Evolutionary conservation across 2,113 vertebrate genomes (phyloP).

Genomic region (Phrynosoma blainvillii): DNA sequence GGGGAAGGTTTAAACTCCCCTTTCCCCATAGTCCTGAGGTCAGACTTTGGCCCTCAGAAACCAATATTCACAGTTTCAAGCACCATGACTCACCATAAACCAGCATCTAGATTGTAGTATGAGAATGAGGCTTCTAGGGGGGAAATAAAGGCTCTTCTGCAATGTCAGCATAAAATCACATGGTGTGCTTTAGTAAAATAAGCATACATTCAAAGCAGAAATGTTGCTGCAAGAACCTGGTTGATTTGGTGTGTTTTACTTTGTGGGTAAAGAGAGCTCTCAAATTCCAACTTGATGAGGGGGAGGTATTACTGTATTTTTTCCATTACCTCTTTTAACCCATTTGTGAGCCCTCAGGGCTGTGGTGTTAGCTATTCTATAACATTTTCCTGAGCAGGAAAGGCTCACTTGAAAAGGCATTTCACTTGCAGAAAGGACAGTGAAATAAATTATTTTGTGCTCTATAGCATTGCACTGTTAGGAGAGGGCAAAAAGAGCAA

Average conservation of each 20-base stretch:
- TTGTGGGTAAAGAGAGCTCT: background rate
- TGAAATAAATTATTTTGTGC: conserved; percentile 32
- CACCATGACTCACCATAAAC: background rate
- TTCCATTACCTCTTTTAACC: conserved; percentile 30
- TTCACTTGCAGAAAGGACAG: conserved; percentile 12
- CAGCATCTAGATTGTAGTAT: conserved; percentile 4
- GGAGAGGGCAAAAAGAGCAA: conserved; percentile 27
- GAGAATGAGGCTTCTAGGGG: accelerated
- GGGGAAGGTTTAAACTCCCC: background rate
- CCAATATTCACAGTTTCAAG: background rate
- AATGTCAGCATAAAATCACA: conserved; percentile 53
- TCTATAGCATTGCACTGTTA: conserved; percentile 31
- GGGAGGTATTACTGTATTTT: background rate
- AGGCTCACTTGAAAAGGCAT: conserved; percentile 43
- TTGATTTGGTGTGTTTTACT: conserved; percentile 51
- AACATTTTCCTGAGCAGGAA: conserved; percentile 53
- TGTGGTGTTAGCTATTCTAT: conserved; percentile 35
- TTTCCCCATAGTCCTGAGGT: background rate
- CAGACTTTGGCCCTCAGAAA: background rate
- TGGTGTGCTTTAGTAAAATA: conserved; percentile 40
- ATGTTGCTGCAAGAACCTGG: conserved; percentile 43
- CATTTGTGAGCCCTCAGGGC: conserved; percentile 42
- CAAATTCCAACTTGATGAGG: background rate
- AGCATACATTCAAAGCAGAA: conserved; percentile 39
- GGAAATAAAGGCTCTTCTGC: background rate